phyloP scores from a whole-genome alignment of 2,113 vertebrate species.

The Anarhynchus alexandrinus region DNA sequence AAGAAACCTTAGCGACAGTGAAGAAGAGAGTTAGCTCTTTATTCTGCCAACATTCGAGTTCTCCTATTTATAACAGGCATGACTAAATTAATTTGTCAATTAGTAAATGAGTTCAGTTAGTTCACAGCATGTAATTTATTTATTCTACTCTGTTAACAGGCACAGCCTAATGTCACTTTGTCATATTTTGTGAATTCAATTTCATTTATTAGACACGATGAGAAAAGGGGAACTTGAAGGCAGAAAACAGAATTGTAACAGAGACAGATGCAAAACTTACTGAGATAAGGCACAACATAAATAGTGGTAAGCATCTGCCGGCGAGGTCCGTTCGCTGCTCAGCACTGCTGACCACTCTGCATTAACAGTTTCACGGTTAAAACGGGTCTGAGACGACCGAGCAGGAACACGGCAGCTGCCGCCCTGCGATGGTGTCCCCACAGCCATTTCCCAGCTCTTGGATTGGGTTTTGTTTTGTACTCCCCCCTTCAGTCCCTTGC shows the following conservation, averaged over 20 bases:
- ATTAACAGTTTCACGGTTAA: neutral
- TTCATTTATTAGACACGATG: neutral
- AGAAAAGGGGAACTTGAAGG: neutral
- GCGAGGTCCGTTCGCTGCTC: neutral
- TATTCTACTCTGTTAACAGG: neutral
- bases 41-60: neutral
- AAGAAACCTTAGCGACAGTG: neutral
- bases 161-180: neutral
- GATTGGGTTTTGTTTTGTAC: neutral
- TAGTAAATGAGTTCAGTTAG: slow-evolving; percentile 26
- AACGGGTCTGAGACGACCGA: neutral
- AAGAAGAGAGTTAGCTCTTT: neutral
- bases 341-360: neutral
- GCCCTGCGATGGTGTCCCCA: neutral
- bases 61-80: neutral
- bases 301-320: neutral
- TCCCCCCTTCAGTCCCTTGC: neutral
- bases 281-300: neutral
- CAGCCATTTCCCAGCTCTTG: neutral
- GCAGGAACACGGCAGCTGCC: neutral
- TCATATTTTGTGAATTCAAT: neutral
- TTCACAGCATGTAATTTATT: neutral
- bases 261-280: neutral
- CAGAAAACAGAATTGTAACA: neutral
- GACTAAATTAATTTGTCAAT: slow-evolving; percentile 43